Base-by-base conservation (phyloP, 2,888 invertebrate species). In the Cotesia congregata region DNA sequence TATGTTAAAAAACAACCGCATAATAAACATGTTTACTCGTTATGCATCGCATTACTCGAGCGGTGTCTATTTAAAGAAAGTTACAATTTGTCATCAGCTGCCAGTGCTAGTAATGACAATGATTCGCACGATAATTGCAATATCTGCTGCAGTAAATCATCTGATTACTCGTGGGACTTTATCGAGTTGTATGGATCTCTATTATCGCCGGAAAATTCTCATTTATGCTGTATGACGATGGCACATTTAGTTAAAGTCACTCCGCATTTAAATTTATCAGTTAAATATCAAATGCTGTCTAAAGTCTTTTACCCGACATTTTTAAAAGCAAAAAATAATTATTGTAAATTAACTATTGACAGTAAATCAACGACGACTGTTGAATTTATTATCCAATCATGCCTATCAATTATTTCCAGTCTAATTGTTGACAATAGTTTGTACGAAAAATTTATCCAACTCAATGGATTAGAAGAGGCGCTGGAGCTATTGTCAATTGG, bases 221-320 rank as follows among this genome's bases (percentile, higher is more conserved):
- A 90, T 79, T 90, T 93, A 0, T 90, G 92, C n/a, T 92, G 92
- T 80, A 89, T 91, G 0, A 90, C 92, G 0, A 92, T 93, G 79
- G 90, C 90, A 6, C 93, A 93, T 83, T 85, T 93, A 9, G 86
- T 93, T 7, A 90, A 92, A 77, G 91, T 93, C 12, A 92, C 92
- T 0, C 91, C 92, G 0, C 90, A 90, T 17, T 92, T 92, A 70
- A 90, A 91, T 1, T 90, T 88, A 72, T 90, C 91, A 77, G 91
- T 93, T 83, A 92, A 91, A 79, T 90, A 91, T 62, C 92, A 93
- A 81, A 86, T 93, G 17, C 90, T 93, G 0, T 91, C 92, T 79
- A 90, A 91, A 72, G 92, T 93, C 0, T 92, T 93, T 72, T 92
- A 92, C 92, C 9, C 91, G 90, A 6, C 91, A 92, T 0, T 77